Evolutionary conservation across 2,113 vertebrate species (phyloP).

Genomic region (Tupaia tana): DNA sequence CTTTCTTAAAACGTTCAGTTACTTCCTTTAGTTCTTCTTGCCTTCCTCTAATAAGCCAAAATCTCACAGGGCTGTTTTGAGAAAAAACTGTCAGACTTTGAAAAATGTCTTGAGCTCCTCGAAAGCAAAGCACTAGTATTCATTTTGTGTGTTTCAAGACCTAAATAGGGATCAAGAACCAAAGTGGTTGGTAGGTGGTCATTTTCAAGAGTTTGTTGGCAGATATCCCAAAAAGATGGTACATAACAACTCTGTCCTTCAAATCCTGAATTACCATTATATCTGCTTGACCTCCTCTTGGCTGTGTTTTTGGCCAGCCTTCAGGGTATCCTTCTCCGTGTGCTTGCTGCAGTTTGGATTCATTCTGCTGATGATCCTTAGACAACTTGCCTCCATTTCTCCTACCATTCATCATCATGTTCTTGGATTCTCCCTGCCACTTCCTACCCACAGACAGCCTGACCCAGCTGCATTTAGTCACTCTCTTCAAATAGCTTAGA

Average conservation of each 20-base stretch:
- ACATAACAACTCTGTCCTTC: conserved; percentile 98
- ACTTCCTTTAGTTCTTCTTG: conserved; percentile 97
- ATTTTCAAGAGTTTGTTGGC: conserved; percentile 83
- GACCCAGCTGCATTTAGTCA: conserved; percentile 98
- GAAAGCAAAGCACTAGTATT: too few species aligned
- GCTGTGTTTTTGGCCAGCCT: conserved; percentile 88
- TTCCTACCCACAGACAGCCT: conserved; percentile 97
- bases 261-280: conserved; percentile 91
- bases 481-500: conserved; percentile 89
- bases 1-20: conserved; percentile 97
- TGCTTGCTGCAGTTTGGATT: conserved; percentile 88
- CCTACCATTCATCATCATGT: conserved; percentile 99
- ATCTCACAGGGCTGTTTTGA: conserved; percentile 84
- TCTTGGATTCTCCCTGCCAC: conserved; percentile 99
- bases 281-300: conserved; percentile 93
- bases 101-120: too few species aligned
- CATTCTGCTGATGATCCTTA: conserved; percentile 91
- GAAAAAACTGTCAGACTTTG: too few species aligned
- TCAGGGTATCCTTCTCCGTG: conserved; percentile 90
- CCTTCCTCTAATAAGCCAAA: conserved; percentile 96
- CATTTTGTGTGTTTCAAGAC: too few species aligned
- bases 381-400: conserved; percentile 96
- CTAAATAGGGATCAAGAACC: too few species aligned
- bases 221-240: conserved; percentile 98
- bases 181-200: too few species aligned